Base-by-base conservation (phyloP, 2,888 invertebrate genomes). In the Rotaria sp. region DNA sequence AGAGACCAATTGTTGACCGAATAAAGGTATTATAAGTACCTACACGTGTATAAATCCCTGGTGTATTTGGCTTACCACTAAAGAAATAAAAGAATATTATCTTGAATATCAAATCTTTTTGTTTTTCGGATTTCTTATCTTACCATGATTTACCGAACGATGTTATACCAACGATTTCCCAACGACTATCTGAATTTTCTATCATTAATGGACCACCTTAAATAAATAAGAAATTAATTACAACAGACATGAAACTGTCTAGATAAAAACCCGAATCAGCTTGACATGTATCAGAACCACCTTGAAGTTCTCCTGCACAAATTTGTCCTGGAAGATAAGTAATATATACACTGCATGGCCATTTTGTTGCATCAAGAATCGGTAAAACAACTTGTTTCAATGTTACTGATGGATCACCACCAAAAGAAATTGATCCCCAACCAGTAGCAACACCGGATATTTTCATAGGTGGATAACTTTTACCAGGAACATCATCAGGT, bases 251-350 rank as follows among this genome's bases (percentile, higher is more conserved):
- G 5, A 45, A 45, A 13, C 10, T 45, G 13, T 45, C 13, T 45
- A 4, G 13, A 45, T 45, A 50, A 50, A n/a, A 38, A 59, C 84
- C 84, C 41, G 84, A 84, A 26, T 84, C 84, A 50, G 38, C 84
- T 30, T 84, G 84, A 41, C 84, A 84, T 24, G 55, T 84, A n/a
- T 84, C 84, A 13, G 26, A 26, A 15, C 84, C 84, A 38, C 84
- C 84, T 35, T 10, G 26, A 13, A 84, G 15, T 57, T 84, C 52
- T 52, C 84, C 84, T 5, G 84, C 55, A 48, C 84, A 84, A 0
- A 84, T n/a, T 52, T 84, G 84, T 35, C 84, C 84, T 30, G 10
- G 41, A 10, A 41, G 15, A 80, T 45, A 45, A 26, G 75, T 80
- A 11, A 80, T 21, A 45, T 80, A 80, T 8, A 45, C 45, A 80